phyloP scores from a whole-genome alignment of 2,888 invertebrate genomes.

The Platycheirus rosarum region DNA sequence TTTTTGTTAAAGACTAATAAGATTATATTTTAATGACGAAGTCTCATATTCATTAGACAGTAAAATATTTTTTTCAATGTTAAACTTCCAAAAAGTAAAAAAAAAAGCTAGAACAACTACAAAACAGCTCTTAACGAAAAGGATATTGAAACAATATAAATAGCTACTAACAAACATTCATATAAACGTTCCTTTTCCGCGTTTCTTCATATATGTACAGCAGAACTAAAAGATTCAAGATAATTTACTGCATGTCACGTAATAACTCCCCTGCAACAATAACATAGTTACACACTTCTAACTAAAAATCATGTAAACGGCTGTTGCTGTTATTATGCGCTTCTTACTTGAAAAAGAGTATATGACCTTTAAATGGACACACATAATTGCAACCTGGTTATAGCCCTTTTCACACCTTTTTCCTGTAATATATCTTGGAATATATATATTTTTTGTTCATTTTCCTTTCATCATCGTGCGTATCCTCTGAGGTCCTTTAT shows the following conservation, averaged over 20 bases:
- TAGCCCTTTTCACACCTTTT: slow-evolving; percentile 68
- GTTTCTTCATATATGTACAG: slow-evolving; percentile 27
- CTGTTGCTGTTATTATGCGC: slow-evolving; percentile 46
- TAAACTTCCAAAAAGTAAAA: too few species aligned
- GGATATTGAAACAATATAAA: too few species aligned
- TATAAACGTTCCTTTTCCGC: slow-evolving; percentile 46
- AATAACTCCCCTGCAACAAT: slow-evolving; percentile 62
- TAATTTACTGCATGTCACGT: slow-evolving; percentile 71
- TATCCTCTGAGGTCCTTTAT: slow-evolving; percentile 10
- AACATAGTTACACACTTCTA: slow-evolving; percentile 63
- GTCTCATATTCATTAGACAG: too few species aligned
- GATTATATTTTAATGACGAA: too few species aligned
- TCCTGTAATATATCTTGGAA: background rate
- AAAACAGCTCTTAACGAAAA: too few species aligned
- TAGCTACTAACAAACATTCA: too few species aligned
- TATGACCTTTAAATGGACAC: slow-evolving; percentile 70
- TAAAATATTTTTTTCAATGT: too few species aligned
- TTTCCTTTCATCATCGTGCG: background rate
- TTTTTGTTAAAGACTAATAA: too few species aligned
- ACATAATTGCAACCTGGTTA: slow-evolving; percentile 50
- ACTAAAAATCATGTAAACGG: slow-evolving; percentile 24
- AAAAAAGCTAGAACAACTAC: too few species aligned
- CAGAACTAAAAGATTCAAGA: slow-evolving; percentile 42
- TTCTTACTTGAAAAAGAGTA: slow-evolving; percentile 44
- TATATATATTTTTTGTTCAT: too few species aligned